Evolutionary conservation across 2,888 invertebrate genomes (phyloP).

Genomic region (Clistopyga incitator): DNA sequence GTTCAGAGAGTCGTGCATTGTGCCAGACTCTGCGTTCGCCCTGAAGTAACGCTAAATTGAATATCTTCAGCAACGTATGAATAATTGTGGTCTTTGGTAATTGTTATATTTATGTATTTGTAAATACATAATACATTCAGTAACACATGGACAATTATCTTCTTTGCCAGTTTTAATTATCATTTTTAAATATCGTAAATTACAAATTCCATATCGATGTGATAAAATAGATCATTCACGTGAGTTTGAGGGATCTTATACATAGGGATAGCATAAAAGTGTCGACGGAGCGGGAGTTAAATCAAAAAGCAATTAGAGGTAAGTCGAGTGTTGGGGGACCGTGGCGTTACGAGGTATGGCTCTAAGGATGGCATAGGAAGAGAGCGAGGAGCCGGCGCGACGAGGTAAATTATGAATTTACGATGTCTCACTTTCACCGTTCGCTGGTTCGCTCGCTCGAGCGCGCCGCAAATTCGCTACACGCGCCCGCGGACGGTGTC

Average conservation of each 20-base stretch:
- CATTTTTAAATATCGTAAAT: too few relatives aligned
- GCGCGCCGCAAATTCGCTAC: constrained; percentile 18
- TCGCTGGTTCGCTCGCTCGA: constrained; percentile 18
- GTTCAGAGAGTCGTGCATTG: not conserved
- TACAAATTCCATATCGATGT: not conserved
- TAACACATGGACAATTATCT: too few relatives aligned
- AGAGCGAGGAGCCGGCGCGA: constrained; percentile 22
- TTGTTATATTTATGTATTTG: not conserved
- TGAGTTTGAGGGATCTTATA: not conserved
- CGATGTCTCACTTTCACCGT: constrained; percentile 71
- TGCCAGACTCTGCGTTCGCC: not conserved
- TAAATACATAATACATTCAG: not conserved
- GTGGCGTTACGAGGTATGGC: constrained; percentile 19
- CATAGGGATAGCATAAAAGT: not conserved
- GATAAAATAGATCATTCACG: not conserved
- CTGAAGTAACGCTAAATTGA: not conserved
- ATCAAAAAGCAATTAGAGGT: constrained; percentile 68
- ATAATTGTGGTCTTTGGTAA: not conserved
- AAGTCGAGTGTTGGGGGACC: constrained; percentile 48
- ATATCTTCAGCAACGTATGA: not conserved
- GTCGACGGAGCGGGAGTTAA: constrained; percentile 46
- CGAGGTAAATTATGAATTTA: constrained; percentile 69
- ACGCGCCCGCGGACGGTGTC: constrained; percentile 40
- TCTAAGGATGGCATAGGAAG: not conserved
- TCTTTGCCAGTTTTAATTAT: too few relatives aligned